phyloP scores from a whole-genome alignment of 2,888 invertebrate genomes.

The Helicoverpa assulta region DNA sequence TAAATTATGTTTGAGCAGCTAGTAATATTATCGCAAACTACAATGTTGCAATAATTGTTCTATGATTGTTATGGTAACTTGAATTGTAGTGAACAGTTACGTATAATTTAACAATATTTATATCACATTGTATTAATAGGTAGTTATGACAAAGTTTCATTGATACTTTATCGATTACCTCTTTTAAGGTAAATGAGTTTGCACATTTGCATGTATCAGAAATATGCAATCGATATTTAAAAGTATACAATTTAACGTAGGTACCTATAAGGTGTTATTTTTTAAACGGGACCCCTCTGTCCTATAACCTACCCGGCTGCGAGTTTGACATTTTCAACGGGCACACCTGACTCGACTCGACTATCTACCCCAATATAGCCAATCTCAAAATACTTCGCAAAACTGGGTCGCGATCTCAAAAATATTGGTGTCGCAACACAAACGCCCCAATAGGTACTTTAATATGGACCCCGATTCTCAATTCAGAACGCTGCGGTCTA shows the following conservation, averaged over 20 bases:
- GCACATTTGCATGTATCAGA: background rate
- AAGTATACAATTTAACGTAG: too few species aligned
- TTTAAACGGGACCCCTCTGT: too few species aligned
- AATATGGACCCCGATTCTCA: conserved; percentile 44
- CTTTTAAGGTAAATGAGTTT: background rate
- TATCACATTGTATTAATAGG: conserved; percentile 5
- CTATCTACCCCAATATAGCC: background rate
- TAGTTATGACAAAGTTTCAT: background rate
- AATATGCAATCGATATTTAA: background rate
- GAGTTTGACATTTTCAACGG: too few species aligned
- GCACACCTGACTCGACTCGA: too few species aligned
- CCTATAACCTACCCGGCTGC: too few species aligned
- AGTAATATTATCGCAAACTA: conserved; percentile 9
- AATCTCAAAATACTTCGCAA: conserved; percentile 23
- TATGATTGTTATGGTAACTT: conserved; percentile 23
- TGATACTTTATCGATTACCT: background rate
- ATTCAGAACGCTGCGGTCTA: conserved; percentile 32
- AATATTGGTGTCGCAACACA: conserved; percentile 31
- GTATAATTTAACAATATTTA: background rate
- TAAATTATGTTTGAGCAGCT: conserved; percentile 20
- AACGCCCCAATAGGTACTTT: conserved; percentile 10
- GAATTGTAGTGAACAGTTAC: background rate
- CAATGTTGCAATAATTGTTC: conserved; percentile 24
- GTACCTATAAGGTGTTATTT: too few species aligned
- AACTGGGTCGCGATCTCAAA: conserved; percentile 33